A percentile compares a stretch with the other conserved stretches of the same genome.
phyloP scores from a whole-genome alignment of 37 sponge, comb jelly and placozoan species.

The Cladorhizidae sp. region DNA sequence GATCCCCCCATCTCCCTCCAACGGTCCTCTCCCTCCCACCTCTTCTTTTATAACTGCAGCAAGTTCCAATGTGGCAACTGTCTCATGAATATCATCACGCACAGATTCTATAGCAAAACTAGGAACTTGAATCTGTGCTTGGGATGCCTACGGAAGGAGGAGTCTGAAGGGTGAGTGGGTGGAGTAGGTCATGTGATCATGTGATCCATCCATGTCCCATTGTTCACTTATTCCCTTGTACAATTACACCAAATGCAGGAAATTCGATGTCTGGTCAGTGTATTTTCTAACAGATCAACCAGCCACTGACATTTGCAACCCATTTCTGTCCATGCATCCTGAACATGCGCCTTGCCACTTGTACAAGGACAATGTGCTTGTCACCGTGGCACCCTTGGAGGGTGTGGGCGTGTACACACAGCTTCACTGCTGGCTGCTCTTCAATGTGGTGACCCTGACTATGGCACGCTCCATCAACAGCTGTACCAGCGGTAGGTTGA shows the following conservation, averaged over 20 bases:
- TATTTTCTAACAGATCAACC: slow-evolving; percentile 54
- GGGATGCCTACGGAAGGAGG: slow-evolving; percentile 74
- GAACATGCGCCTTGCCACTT: not conserved
- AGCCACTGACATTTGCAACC: slow-evolving; percentile 14
- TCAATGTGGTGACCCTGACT: slow-evolving; percentile 49
- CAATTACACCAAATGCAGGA: slow-evolving; percentile 8
- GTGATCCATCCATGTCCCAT: not conserved
- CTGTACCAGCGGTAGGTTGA: slow-evolving; percentile 8
- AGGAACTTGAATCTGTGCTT: slow-evolving; percentile 67
- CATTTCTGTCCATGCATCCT: slow-evolving; percentile 29
- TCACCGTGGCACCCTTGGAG: not conserved
- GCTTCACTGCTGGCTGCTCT: slow-evolving; percentile 60
- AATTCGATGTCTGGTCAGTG: slow-evolving; percentile 57
- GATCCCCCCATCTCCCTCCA: not conserved
- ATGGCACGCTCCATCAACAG: slow-evolving; percentile 47
- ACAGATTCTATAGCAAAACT: slow-evolving; percentile 61
- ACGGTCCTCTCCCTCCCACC: not conserved
- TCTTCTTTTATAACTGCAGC: not conserved
- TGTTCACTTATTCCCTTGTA: not conserved
- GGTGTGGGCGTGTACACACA: slow-evolving; percentile 38
- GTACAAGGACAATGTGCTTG: slow-evolving; percentile 36
- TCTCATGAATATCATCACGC: slow-evolving; percentile 45
- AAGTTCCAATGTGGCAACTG: slow-evolving; percentile 50
- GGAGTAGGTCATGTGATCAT: not conserved
- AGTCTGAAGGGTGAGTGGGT: slow-evolving; percentile 24